phyloP scores from a whole-genome alignment of 2,797 vertebrate genomes.

The Hydrophis major region DNA sequence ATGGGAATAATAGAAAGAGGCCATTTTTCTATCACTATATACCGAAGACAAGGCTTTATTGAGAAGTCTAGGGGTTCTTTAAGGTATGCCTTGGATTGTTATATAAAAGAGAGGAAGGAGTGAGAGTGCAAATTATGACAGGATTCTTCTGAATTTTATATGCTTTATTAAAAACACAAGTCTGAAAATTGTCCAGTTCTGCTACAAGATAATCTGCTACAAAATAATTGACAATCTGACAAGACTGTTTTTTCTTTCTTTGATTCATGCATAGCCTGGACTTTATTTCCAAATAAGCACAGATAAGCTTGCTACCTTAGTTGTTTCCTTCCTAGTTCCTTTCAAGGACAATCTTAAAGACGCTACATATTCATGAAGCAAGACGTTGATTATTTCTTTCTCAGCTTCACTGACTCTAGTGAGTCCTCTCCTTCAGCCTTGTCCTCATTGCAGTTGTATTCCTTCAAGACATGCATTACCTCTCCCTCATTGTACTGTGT shows the following conservation, averaged over 20 bases:
- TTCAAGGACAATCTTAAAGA: constrained; percentile 35
- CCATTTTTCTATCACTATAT: not conserved
- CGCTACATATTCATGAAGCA: constrained; percentile 29
- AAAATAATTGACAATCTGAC: constrained; percentile 1
- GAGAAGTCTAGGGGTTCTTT: not conserved
- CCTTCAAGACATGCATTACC: constrained; percentile 40
- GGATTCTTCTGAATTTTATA: not conserved
- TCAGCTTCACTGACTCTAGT: constrained; percentile 19
- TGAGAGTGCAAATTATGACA: not conserved
- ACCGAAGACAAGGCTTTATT: not conserved
- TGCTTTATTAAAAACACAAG: not conserved
- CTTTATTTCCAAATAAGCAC: not conserved
- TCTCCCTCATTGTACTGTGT: constrained; percentile 17
- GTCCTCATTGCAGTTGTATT: constrained; percentile 40
- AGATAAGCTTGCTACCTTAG: not conserved
- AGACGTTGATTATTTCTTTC: constrained; percentile 31
- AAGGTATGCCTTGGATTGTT: not conserved
- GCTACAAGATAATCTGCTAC: not conserved
- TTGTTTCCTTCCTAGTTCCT: constrained; percentile 7
- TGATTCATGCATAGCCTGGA: not conserved
- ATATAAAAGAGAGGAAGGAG: not conserved
- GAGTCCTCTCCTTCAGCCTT: not conserved
- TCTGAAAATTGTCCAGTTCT: not conserved
- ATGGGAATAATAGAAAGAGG: not conserved
- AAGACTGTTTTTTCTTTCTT: not conserved